Base-by-base conservation (phyloP, 2,888 invertebrate species). In the Dynastes tityus region DNA sequence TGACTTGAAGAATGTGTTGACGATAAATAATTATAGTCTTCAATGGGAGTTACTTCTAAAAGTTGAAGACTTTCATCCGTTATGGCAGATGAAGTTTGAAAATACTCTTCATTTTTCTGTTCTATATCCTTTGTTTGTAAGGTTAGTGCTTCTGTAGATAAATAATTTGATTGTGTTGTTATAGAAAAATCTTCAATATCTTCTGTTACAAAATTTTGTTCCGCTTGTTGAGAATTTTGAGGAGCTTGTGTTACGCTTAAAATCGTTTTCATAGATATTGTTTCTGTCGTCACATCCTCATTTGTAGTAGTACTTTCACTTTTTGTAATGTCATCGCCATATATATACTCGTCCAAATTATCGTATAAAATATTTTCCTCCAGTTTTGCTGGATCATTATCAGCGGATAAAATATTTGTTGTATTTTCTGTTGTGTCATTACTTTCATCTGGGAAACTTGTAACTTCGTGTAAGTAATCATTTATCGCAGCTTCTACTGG, bases 301-400 rank as follows among this genome's bases (percentile, higher is more conserved):
- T 58, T 22, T 22, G 8, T 58, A 58, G 5, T 22, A 22, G 6
- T 22, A 58, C n/a, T 58, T 40, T 49, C 51, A 11, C 51, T 51
- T 11, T 68, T n/a, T n/a, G 2, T 11, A 29, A 51, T 51, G 49
- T n/a, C 13, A n/a, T 51, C 68, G 5, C 68, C 51, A 51, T 68
- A 68, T 53, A 51, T 68, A 51, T 68, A 68, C 13, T 68, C 68
- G 11, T 49, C 27, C 9, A 68, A 51, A 27, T 51, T 51, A 16
- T 68, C 55, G 22, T 58, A 58, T 22, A 58, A 16, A 22, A 58
- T 22, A 58, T 58, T 58, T 58, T 58, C 55, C 1, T 27, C 55
- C 4, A 2, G 16, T 58, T 16, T 58, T 58, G 22, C 2, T 22
- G 55, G n/a, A 22, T n/a, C n/a, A 9, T 22, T 6, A 58, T 22